Evolutionary conservation across 1,140 invertebrate genomes (phyloP).

Genomic region (Gonioctena quinquepunctata): DNA sequence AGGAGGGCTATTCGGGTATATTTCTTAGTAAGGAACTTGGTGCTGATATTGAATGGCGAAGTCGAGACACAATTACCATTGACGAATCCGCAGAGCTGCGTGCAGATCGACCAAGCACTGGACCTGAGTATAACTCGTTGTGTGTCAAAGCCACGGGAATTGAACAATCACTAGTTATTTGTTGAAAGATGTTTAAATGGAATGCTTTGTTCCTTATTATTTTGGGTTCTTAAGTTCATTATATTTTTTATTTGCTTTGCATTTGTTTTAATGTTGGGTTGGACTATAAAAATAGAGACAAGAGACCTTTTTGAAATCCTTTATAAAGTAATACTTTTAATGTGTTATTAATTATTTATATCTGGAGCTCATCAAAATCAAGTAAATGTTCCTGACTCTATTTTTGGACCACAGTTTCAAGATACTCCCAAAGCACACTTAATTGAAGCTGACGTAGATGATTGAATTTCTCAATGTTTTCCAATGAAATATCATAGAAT

Average conservation of each 20-base stretch:
- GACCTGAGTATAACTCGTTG: slow-evolving; percentile 82
- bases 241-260: background rate
- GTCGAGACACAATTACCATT: slow-evolving; percentile 86
- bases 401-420: no score
- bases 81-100: slow-evolving; percentile 86
- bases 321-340: no score
- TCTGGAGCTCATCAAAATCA: no score
- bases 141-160: slow-evolving; percentile 50
- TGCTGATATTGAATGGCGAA: slow-evolving; percentile 79
- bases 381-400: no score
- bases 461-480: no score
- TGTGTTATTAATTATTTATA: no score
- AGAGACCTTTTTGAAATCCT: no score
- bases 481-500: no score
- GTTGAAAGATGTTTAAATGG: background rate
- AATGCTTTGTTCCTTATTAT: background rate
- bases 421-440: no score
- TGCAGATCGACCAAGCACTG: slow-evolving; percentile 89
- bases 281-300: background rate
- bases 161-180: slow-evolving; percentile 45
- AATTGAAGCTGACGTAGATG: no score
- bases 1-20: slow-evolving; percentile 92
- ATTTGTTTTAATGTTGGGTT: background rate
- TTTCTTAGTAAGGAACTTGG: slow-evolving; percentile 86
- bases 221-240: background rate